phyloP scores from a whole-genome alignment of 2,888 invertebrate species.

The Asteroscopus sphinx region DNA sequence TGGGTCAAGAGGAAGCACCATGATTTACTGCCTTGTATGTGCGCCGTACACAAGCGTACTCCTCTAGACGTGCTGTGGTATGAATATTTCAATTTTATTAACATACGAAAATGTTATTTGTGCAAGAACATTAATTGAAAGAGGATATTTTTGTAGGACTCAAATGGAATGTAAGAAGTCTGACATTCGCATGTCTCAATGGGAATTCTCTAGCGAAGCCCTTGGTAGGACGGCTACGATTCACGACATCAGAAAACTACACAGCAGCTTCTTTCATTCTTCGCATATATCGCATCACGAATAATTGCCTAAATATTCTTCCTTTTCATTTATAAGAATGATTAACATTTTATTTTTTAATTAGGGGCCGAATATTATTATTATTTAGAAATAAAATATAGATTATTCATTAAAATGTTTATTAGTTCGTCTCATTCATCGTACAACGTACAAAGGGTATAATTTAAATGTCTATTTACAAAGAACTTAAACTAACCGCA shows the following conservation, averaged over 20 bases:
- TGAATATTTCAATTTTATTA: not conserved
- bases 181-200: not conserved
- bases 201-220: not conserved
- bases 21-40: slow-evolving; percentile 75
- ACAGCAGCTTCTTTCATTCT: slow-evolving; percentile 61
- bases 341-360: slow-evolving; percentile 8
- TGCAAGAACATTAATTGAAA: too few relatives aligned
- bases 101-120: too few relatives aligned
- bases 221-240: slow-evolving; percentile 60
- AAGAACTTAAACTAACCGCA: slow-evolving; percentile 56
- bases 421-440: slow-evolving; percentile 61
- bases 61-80: slow-evolving; percentile 81
- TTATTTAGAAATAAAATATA: slow-evolving; percentile 40
- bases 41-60: slow-evolving; percentile 75
- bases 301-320: not conserved
- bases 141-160: slow-evolving; percentile 57
- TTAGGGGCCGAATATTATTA: slow-evolving; percentile 1
- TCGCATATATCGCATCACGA: too few relatives aligned
- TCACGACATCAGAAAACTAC: slow-evolving; percentile 68
- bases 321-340: slow-evolving; percentile 8
- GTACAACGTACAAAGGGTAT: slow-evolving; percentile 64
- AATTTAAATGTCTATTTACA: slow-evolving; percentile 78
- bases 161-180: slow-evolving; percentile 55
- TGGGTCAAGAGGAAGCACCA: slow-evolving; percentile 76
- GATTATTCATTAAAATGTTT: slow-evolving; percentile 44